Percentiles rank a stretch among this genome's conserved stretches.
Conservation (phyloP, 2,797 vertebrate species). For the Pseudomugil tenellus region DNA sequence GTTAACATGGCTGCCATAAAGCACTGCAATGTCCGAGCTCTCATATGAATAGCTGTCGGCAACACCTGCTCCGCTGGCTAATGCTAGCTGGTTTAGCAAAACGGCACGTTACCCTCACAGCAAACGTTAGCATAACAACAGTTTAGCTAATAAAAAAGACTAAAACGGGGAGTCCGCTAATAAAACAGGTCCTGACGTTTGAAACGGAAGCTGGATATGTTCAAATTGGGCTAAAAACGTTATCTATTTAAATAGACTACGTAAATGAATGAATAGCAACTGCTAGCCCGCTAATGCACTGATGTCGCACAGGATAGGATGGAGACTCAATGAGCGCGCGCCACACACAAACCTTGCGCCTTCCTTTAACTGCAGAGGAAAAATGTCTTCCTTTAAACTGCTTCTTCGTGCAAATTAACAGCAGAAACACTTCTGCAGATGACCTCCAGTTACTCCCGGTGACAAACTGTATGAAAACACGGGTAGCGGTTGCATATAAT, state of each 20-base stretch:
- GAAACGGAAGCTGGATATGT: not conserved
- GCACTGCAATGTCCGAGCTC: conserved; percentile 34
- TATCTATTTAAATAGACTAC: not conserved
- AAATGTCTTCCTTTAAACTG: not conserved
- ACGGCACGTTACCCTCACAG: conserved; percentile 31
- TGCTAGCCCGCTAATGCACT: conserved; percentile 53
- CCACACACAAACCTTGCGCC: conserved; percentile 63
- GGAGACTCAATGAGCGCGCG: conserved; percentile 59
- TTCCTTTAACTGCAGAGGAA: conserved; percentile 6
- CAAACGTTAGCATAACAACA: conserved; percentile 40
- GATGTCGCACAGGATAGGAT: conserved; percentile 49
- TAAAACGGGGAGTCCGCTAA: not conserved
- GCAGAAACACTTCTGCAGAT: not conserved
- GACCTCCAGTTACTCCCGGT: not conserved
- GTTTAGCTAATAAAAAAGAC: not conserved
- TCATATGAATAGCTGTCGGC: conserved; percentile 34
- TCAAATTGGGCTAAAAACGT: not conserved
- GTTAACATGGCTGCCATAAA: conserved; percentile 62
- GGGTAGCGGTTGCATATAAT: not conserved
- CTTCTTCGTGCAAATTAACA: not conserved
- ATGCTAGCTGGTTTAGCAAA: conserved; percentile 24
- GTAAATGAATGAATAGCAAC: conserved; percentile 18
- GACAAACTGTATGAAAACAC: not conserved
- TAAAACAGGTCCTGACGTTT: not conserved
- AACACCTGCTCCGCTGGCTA: conserved; percentile 60